A percentile compares a stretch with the other conserved stretches of the same genome.
These are phyloP conservation scores for Heteromurus nitidus DNA, from an alignment of 2,888 invertebrate species.

Conservation along the genomic window DNA sequence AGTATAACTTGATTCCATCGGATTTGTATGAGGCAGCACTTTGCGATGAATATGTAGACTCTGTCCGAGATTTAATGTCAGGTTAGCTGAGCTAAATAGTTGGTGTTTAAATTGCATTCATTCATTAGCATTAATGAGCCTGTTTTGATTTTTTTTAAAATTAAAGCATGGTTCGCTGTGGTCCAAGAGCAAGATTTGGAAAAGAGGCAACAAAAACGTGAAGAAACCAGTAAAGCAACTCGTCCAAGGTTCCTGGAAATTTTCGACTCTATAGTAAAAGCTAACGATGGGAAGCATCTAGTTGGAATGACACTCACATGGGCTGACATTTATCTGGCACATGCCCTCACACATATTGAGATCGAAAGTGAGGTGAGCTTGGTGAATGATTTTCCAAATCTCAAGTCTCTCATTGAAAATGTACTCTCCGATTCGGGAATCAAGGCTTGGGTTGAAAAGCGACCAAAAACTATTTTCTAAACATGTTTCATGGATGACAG, in stretches of 20 bases:
- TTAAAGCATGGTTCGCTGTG: conserved; percentile 6
- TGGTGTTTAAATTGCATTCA: neutral
- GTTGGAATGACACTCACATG: conserved; percentile 62
- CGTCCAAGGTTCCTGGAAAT: conserved; percentile 76
- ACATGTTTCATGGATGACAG: too few species aligned
- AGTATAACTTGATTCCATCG: conserved; percentile 78
- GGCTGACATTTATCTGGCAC: conserved; percentile 79
- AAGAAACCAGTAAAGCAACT: neutral
- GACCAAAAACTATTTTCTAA: conserved; percentile 75
- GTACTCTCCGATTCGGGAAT: conserved; percentile 78
- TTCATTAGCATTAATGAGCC: neutral
- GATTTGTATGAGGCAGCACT: conserved; percentile 79
- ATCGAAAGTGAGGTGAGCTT: conserved; percentile 78
- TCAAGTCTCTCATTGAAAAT: conserved; percentile 78
- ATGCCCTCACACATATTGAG: conserved; percentile 78
- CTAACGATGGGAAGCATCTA: conserved; percentile 51
- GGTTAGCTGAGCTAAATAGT: neutral
- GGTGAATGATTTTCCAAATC: conserved; percentile 78
- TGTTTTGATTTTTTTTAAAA: neutral
- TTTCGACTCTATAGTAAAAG: conserved; percentile 46
- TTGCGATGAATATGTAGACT: conserved; percentile 79
- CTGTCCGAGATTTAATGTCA: conserved; percentile 76
- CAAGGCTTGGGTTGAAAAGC: conserved; percentile 78
- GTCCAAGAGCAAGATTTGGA: conserved; percentile 3
- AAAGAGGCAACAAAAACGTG: neutral